Percentiles rank a stretch among this genome's conserved stretches.
Conservation (phyloP, 2,113 vertebrate genomes). For the Phylloscopus whistleri region DNA sequence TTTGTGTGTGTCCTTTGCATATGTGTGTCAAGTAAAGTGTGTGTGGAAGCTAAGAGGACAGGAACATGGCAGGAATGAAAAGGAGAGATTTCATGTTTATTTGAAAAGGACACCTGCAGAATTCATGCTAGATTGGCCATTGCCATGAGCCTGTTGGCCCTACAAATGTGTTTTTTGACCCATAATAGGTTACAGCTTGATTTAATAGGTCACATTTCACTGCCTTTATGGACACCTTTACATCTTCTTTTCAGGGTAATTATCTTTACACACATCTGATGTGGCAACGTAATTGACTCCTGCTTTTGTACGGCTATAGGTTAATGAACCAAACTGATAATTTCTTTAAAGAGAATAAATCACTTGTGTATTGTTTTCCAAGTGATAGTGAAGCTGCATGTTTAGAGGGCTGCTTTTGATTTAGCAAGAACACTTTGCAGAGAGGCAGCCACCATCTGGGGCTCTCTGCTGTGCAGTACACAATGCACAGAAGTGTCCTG, state of each 20-base stretch:
- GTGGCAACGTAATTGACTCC: conserved; percentile 74
- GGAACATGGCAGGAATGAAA: not conserved
- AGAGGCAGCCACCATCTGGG: conserved; percentile 54
- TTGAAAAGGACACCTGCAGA: conserved; percentile 71
- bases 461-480: not conserved
- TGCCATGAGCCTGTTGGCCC: conserved; percentile 65
- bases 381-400: conserved; percentile 31
- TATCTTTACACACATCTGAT: conserved; percentile 76
- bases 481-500: not conserved
- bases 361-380: conserved; percentile 68
- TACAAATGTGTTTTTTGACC: conserved; percentile 77
- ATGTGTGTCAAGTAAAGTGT: not conserved
- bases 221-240: conserved; percentile 76
- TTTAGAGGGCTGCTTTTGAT: conserved; percentile 50
- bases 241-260: conserved; percentile 77
- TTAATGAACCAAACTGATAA: conserved; percentile 73
- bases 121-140: conserved; percentile 72
- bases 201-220: conserved; percentile 80
- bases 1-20: not conserved
- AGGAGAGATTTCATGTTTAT: conserved; percentile 54
- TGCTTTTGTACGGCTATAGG: conserved; percentile 70
- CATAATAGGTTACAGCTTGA: conserved; percentile 75
- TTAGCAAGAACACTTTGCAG: conserved; percentile 42
- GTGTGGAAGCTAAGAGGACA: not conserved
- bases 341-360: conserved; percentile 65